phyloP scores from a whole-genome alignment of 2,797 vertebrate species.

The Decapterus maruadsi region DNA sequence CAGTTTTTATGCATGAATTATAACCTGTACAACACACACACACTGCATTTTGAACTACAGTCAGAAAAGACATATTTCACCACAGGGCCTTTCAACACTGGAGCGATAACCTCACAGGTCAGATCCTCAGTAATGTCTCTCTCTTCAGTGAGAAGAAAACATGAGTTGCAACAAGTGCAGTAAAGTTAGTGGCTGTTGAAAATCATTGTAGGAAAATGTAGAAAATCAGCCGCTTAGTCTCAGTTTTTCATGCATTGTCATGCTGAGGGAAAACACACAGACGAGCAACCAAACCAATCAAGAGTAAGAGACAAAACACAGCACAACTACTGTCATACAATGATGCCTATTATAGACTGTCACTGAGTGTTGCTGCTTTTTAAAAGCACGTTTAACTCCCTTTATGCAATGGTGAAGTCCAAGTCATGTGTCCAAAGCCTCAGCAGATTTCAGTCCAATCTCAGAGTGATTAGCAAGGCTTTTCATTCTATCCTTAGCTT shows the following conservation, averaged over 20 bases:
- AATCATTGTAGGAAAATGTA: neutral
- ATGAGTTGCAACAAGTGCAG: neutral
- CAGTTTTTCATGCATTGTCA: neutral
- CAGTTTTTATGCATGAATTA: neutral
- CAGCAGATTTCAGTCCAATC: conserved; percentile 86
- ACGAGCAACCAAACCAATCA: neutral
- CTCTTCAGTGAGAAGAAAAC: neutral
- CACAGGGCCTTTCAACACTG: no score
- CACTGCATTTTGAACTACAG: no score
- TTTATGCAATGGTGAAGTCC: conserved; percentile 77
- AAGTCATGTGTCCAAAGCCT: conserved; percentile 84
- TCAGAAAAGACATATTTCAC: no score
- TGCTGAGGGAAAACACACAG: neutral
- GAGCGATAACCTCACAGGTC: no score
- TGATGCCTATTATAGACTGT: conserved; percentile 43
- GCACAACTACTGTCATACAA: neutral
- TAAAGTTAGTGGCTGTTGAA: neutral
- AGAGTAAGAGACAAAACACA: neutral
- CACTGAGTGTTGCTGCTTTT: conserved; percentile 41
- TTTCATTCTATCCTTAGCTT: conserved; percentile 92
- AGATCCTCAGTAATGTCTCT: neutral
- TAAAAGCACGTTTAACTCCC: conserved; percentile 69
- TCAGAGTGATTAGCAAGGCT: conserved; percentile 90
- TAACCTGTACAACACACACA: neutral
- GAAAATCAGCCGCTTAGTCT: neutral